A percentile compares a stretch with the other conserved stretches of the same genome.
Evolutionary conservation across 2,797 vertebrate species (phyloP).

Genomic region (Eulemur rubriventer): DNA sequence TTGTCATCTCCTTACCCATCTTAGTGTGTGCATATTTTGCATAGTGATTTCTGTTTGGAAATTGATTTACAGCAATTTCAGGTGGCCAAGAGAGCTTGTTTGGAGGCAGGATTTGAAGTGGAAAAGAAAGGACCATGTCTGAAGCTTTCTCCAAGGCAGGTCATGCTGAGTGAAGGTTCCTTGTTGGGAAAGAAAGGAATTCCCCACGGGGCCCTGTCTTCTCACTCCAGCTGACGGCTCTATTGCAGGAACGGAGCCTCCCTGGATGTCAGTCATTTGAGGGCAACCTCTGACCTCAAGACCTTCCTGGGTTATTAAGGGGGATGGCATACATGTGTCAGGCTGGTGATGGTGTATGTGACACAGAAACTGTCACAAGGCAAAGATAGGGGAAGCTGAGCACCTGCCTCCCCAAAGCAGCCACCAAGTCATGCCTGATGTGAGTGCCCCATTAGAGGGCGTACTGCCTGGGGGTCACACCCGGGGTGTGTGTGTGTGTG

Average conservation of each 20-base stretch:
- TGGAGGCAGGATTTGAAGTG: conserved; percentile 45
- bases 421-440: conserved; percentile 35
- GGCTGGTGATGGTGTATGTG: neutral
- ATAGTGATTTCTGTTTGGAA: conserved; percentile 57
- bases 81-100: conserved; percentile 39
- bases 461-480: neutral
- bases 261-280: conserved; percentile 61
- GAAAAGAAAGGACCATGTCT: conserved; percentile 59
- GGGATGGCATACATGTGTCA: conserved; percentile 62
- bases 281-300: conserved; percentile 62
- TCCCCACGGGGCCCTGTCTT: conserved; percentile 38
- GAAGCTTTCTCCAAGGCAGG: conserved; percentile 55
- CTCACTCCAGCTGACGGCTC: conserved; percentile 55
- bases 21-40: conserved; percentile 54
- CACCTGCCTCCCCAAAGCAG: conserved; percentile 45
- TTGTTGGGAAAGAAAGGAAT: conserved; percentile 61
- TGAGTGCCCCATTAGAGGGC: neutral
- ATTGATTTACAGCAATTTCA: conserved; percentile 52
- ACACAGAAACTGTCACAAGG: conserved; percentile 64
- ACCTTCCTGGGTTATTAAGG: conserved; percentile 63
- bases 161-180: conserved; percentile 53
- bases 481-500: neutral
- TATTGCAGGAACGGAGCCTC: conserved; percentile 36
- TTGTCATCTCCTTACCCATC: conserved; percentile 47
- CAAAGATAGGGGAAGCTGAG: conserved; percentile 50